phyloP scores from a whole-genome alignment of 2,113 vertebrate genomes.

The Xenus cinereus region DNA sequence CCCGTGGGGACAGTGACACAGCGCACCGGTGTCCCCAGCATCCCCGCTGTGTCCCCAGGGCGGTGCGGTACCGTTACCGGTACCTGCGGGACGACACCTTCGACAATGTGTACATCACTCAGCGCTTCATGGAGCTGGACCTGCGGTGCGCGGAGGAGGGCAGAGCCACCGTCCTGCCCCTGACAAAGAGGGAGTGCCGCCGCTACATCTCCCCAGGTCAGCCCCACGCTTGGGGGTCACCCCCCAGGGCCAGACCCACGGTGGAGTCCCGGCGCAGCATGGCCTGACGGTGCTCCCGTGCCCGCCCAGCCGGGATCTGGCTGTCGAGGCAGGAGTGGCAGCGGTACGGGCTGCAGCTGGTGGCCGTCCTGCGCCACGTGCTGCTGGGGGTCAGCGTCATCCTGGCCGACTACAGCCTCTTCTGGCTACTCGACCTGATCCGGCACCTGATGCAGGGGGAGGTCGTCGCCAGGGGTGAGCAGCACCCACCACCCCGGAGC shows the following conservation, averaged over 20 bases:
- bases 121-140: conserved; percentile 78
- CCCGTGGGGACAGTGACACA: accelerated
- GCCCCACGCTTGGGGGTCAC: accelerated
- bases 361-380: conserved; percentile 67
- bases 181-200: conserved; percentile 71
- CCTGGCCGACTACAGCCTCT: conserved; percentile 83
- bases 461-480: conserved; percentile 76
- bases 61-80: conserved; percentile 71
- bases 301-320: conserved; percentile 56
- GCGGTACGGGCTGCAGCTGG: conserved; percentile 15
- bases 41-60: conserved; percentile 53
- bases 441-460: conserved; percentile 78
- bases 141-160: conserved; percentile 44
- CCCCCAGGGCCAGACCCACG: background rate
- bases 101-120: conserved; percentile 87
- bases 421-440: conserved; percentile 88
- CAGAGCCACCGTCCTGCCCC: conserved; percentile 77
- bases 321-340: conserved; percentile 67
- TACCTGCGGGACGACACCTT: conserved; percentile 80
- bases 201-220: conserved; percentile 81
- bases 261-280: accelerated
- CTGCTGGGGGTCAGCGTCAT: conserved; percentile 74
- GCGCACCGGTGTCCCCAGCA: accelerated
- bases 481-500: background rate
- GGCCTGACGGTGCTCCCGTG: accelerated